Percentiles rank a stretch among this genome's conserved stretches.
phyloP scores from a whole-genome alignment of 2,888 invertebrate species.

The Steromphala cineraria region DNA sequence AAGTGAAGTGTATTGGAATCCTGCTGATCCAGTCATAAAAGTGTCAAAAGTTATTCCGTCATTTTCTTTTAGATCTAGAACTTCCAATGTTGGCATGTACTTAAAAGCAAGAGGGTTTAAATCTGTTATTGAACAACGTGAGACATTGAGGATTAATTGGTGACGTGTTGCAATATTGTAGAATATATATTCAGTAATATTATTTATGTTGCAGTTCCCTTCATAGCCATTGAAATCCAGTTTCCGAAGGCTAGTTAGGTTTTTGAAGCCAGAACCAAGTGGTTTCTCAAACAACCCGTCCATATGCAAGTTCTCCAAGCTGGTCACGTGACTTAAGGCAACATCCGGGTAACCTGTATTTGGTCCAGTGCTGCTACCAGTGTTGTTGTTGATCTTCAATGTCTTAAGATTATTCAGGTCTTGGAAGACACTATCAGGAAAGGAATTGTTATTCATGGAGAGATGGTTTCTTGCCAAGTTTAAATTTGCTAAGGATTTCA shows the following conservation, averaged over 20 bases:
- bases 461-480: neutral
- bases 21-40: neutral
- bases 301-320: neutral
- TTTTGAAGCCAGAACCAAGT: neutral
- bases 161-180: neutral
- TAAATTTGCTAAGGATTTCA: neutral
- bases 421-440: neutral
- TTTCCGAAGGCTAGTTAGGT: neutral
- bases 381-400: constrained; percentile 7
- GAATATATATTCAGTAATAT: neutral
- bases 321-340: neutral
- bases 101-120: neutral
- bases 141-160: constrained; percentile 1
- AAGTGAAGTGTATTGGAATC: neutral
- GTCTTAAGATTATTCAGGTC: neutral
- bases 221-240: constrained; percentile 11
- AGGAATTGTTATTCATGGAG: neutral
- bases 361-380: neutral
- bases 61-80: neutral
- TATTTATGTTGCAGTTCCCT: neutral
- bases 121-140: neutral
- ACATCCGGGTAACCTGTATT: constrained; percentile 9
- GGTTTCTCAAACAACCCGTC: neutral
- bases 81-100: constrained; percentile 1
- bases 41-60: neutral